These are phyloP conservation scores for Cardiocondyla obscurior DNA, from an alignment of 1,140 invertebrate genomes.

Conservation along the genomic window DNA sequence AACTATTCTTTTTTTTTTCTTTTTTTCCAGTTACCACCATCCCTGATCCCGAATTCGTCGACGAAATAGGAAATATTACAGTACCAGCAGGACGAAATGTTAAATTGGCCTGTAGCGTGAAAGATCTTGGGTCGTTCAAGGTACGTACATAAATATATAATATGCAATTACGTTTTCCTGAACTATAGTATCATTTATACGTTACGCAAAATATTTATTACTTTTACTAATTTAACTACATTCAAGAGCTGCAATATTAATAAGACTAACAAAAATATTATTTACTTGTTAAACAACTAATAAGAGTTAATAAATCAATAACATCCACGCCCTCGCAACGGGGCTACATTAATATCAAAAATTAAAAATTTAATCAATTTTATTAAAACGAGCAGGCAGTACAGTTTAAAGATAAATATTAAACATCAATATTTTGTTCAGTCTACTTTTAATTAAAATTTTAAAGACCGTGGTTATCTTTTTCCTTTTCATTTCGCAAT, in stretches of 20 bases:
- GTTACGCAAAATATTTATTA: neutral
- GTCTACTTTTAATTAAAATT: slow-evolving; percentile 51
- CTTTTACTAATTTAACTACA: neutral
- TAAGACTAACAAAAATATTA: neutral
- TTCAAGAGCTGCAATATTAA: neutral
- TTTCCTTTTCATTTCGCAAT: slow-evolving; percentile 9
- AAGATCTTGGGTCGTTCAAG: slow-evolving; percentile 94
- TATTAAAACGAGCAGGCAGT: slow-evolving; percentile 31
- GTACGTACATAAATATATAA: slow-evolving; percentile 80
- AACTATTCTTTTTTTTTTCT: slow-evolving; percentile 62
- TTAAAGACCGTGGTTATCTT: slow-evolving; percentile 5
- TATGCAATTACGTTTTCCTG: neutral
- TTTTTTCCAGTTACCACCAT: slow-evolving; percentile 80
- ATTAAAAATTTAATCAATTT: slow-evolving; percentile 50
- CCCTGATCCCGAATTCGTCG: slow-evolving; percentile 87
- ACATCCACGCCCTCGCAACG: neutral
- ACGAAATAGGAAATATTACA: slow-evolving; percentile 87
- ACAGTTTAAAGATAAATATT: slow-evolving; percentile 30
- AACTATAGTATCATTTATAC: neutral
- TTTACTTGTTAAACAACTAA: neutral
- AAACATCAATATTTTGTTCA: slow-evolving; percentile 34
- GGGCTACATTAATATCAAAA: slow-evolving; percentile 24
- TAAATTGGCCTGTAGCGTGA: slow-evolving; percentile 94
- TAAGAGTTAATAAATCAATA: slow-evolving; percentile 31
- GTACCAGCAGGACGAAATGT: slow-evolving; percentile 93